Evolutionary conservation across 2,797 vertebrate genomes (phyloP).

Genomic region (Choloepus didactylus): DNA sequence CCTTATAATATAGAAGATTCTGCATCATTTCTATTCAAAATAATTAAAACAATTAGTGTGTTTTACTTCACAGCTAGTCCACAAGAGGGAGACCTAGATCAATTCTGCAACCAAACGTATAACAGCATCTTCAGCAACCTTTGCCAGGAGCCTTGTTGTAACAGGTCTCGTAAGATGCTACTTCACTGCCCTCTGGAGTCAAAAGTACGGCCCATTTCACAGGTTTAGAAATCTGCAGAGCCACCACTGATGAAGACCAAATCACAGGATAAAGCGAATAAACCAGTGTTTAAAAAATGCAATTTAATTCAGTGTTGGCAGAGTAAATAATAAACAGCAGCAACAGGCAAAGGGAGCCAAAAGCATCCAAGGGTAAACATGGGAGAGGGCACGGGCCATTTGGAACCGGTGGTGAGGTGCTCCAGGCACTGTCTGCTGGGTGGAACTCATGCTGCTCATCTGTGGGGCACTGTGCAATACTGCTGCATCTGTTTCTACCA

Average conservation of each 20-base stretch:
- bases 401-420: fast-evolving
- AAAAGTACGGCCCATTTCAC: background rate
- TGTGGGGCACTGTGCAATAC: fast-evolving
- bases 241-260: background rate
- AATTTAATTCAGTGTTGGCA: background rate
- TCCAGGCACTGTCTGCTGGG: no score
- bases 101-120: background rate
- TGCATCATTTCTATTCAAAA: background rate
- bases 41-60: background rate
- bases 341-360: background rate
- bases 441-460: background rate
- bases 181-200: background rate
- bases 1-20: background rate
- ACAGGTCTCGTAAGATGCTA: background rate
- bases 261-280: background rate
- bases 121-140: background rate
- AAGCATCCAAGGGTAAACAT: fast-evolving
- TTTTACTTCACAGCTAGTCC: conserved; percentile 54
- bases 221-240: background rate
- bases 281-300: background rate
- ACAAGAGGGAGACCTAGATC: conserved; percentile 76
- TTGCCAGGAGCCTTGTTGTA: fast-evolving
- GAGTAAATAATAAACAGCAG: background rate
- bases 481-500: fast-evolving
- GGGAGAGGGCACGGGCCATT: fast-evolving